Conservation (phyloP, 2,113 vertebrate genomes). For the Ceuthmochares aereus region DNA sequence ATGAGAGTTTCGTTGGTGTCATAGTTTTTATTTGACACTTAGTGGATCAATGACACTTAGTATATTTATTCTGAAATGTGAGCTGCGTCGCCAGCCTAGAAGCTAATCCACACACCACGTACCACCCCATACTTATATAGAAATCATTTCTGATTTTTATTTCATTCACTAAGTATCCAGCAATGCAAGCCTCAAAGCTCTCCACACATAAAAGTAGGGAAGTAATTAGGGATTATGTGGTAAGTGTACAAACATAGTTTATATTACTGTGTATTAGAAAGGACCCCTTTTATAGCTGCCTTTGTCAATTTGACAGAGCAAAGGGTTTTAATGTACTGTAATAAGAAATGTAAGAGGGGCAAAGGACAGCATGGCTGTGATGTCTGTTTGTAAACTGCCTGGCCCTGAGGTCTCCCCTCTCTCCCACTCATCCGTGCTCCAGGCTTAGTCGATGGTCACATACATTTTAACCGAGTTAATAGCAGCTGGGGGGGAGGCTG, state of each 20-base stretch:
- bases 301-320: conserved; percentile 70
- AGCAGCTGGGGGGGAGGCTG: neutral
- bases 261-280: conserved; percentile 64
- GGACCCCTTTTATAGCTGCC: conserved; percentile 66
- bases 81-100: conserved; percentile 54
- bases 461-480: neutral
- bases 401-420: conserved; percentile 37
- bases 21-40: conserved; percentile 75
- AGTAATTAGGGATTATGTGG: conserved; percentile 76
- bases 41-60: conserved; percentile 77
- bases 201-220: conserved; percentile 72
- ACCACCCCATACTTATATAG: conserved; percentile 39
- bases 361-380: conserved; percentile 59
- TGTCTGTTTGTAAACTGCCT: conserved; percentile 51
- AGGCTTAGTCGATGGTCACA: neutral
- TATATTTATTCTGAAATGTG: conserved; percentile 76
- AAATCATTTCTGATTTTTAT: conserved; percentile 67
- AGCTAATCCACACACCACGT: conserved; percentile 42
- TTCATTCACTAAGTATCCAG: conserved; percentile 68
- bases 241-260: conserved; percentile 70
- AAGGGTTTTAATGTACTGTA: conserved; percentile 70
- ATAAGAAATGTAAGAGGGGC: conserved; percentile 65
- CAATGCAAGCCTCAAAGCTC: conserved; percentile 68
- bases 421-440: neutral
- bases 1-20: conserved; percentile 79